Evolutionary conservation across 2,888 invertebrate species (phyloP).

Genomic region (Hedychridium roseum): DNA sequence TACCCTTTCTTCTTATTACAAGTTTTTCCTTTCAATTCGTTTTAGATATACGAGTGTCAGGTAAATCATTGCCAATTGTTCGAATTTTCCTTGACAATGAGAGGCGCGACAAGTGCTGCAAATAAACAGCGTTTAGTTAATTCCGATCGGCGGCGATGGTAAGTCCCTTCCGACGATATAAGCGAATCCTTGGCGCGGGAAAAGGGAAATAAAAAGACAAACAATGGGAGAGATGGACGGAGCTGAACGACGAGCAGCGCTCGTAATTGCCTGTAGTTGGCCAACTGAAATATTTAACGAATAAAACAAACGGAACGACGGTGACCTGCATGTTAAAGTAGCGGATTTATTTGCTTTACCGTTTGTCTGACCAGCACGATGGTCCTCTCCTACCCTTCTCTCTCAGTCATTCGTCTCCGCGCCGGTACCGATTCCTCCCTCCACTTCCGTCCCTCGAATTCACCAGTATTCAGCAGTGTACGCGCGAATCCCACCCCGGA

Average conservation of each 20-base stretch:
- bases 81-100: too few relatives aligned
- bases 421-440: not conserved
- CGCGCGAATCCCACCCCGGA: conserved; percentile 32
- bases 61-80: too few relatives aligned
- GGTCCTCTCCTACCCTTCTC: conserved; percentile 4
- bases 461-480: conserved; percentile 21
- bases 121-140: too few relatives aligned
- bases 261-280: conserved; percentile 59
- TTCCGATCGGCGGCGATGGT: too few relatives aligned
- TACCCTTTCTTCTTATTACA: too few relatives aligned
- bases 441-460: conserved; percentile 2
- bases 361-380: conserved; percentile 47
- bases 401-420: not conserved
- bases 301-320: conserved; percentile 62
- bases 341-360: conserved; percentile 59
- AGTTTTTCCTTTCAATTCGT: too few relatives aligned
- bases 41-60: too few relatives aligned
- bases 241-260: conserved; percentile 27
- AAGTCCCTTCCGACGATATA: too few relatives aligned
- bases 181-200: too few relatives aligned
- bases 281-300: conserved; percentile 63
- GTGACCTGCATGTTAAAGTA: conserved; percentile 63
- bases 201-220: too few relatives aligned
- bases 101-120: too few relatives aligned
- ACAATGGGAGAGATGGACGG: too few relatives aligned